Evolutionary conservation across 2,113 vertebrate species (phyloP).

Genomic region (Sitta europaea): DNA sequence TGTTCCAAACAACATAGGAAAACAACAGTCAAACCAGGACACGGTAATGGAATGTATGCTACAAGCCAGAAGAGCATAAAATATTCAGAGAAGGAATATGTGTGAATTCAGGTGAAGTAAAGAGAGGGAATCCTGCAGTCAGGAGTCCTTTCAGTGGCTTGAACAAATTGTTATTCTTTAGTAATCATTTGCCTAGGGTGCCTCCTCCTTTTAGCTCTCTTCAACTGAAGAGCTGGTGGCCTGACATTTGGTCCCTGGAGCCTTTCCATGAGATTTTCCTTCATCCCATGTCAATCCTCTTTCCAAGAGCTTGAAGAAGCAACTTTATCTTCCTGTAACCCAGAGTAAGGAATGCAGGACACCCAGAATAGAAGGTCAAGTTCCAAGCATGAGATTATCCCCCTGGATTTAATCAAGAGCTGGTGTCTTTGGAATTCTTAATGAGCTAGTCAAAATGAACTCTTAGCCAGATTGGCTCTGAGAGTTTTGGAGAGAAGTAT

Average conservation of each 20-base stretch:
- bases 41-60: not conserved
- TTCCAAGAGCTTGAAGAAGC: not conserved
- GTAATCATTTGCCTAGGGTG: not conserved
- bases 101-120: not conserved
- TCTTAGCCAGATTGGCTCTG: not conserved
- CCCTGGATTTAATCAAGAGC: not conserved
- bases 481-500: not conserved
- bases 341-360: not conserved
- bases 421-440: not conserved
- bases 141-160: not conserved
- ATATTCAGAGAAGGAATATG: conserved; percentile 16
- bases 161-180: not conserved
- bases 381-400: not conserved
- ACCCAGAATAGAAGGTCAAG: not conserved
- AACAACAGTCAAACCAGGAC: not conserved
- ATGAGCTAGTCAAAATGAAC: not conserved
- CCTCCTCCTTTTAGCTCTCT: not conserved
- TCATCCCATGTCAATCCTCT: not conserved
- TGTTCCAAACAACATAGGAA: not conserved
- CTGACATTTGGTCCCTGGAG: not conserved
- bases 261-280: not conserved
- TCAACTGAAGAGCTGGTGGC: not conserved
- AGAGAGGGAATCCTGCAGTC: not conserved
- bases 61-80: conserved; percentile 5
- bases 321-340: not conserved